Evolutionary conservation across 2,113 vertebrate genomes (phyloP), one percentile per base, ranked within the genome.

Genomic region (Lophura nycthemera): DNA sequence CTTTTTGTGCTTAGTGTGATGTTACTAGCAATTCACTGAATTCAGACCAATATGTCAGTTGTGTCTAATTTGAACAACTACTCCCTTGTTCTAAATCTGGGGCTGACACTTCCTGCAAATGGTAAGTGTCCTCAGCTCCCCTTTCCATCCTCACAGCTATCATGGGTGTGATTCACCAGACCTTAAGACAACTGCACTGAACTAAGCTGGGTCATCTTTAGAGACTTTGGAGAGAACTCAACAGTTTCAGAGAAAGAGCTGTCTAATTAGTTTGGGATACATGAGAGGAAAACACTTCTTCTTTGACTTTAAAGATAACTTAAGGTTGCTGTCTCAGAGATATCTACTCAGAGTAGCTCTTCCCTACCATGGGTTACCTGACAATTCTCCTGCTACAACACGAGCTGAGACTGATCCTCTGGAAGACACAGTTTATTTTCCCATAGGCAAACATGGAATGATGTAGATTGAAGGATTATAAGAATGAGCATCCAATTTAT

Each of bases 1-100:
- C 92, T 92, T 93, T 86, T 93, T 89, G 67, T 87, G 89, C 89
- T 78, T 71, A 93, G 64, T 90, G 91, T 45, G 86, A 97, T 86
- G 54, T 86, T 94, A 92, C 66, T 42, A 88, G 63, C 80, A 90
- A 92, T 92, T 93, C 15, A 29, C 69, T 95, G 95, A 85, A 96
- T 92, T 94, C 83, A 93, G 84, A 69, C 83, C 83, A 83, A 80
- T 94, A 92, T 90, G 40, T 84, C 76, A 60, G 94, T 85, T 88
- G 47, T 78, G 48, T 86, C 81, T 94, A 86, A 90, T 81, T 89
- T 92, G 67, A 88, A 91, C 43, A 94, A 81, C 83, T 88, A 93
- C 71, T 87, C 86, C 71, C 81, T 88, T 32, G 2, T 66, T 95
- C 86, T 92, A 96, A 95, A 96, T 92, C 42, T 45, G 85, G 79